These are phyloP conservation scores for Sebastes steindachneri DNA, from an alignment of 2,797 vertebrate genomes.

Conservation along the genomic window DNA sequence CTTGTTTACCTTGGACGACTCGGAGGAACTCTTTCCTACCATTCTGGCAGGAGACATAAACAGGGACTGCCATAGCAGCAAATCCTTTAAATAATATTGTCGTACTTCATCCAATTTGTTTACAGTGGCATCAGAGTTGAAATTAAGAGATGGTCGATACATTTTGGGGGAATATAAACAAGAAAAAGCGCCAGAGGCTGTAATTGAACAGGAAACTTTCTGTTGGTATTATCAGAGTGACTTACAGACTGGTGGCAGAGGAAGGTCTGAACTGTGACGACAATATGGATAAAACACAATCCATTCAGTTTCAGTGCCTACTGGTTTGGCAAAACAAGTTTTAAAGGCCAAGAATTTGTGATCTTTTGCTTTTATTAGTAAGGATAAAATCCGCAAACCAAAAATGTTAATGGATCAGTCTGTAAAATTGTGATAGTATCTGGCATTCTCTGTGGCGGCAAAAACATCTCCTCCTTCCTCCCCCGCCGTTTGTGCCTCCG, in stretches of 20 bases:
- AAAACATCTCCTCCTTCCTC: constrained; percentile 38
- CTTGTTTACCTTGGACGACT: constrained; percentile 63
- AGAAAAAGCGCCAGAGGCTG: constrained; percentile 1
- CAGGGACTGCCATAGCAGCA: constrained; percentile 23
- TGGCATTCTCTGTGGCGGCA: constrained; percentile 24
- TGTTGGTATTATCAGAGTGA: constrained; percentile 13
- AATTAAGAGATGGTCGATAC: constrained; percentile 44
- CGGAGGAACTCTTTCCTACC: constrained; percentile 55
- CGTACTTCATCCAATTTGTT: constrained; percentile 57
- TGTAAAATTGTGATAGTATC: constrained; percentile 31
- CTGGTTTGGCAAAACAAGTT: constrained; percentile 1
- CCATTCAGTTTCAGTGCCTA: not conserved
- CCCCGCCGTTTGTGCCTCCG: constrained; percentile 31
- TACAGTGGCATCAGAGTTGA: constrained; percentile 38
- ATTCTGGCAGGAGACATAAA: constrained; percentile 53
- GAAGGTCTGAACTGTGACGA: not conserved
- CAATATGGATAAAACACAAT: not conserved
- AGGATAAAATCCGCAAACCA: constrained; percentile 29
- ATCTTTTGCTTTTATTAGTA: constrained; percentile 30
- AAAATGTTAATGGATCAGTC: constrained; percentile 22
- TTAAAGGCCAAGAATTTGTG: not conserved
- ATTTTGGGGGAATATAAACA: constrained; percentile 55
- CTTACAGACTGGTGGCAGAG: not conserved
- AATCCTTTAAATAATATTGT: constrained; percentile 53
- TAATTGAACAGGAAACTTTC: constrained; percentile 15